Evolutionary conservation across 2,888 invertebrate species (phyloP), one percentile per base, ranked within the genome.

Genomic region (Baronia brevicornis): DNA sequence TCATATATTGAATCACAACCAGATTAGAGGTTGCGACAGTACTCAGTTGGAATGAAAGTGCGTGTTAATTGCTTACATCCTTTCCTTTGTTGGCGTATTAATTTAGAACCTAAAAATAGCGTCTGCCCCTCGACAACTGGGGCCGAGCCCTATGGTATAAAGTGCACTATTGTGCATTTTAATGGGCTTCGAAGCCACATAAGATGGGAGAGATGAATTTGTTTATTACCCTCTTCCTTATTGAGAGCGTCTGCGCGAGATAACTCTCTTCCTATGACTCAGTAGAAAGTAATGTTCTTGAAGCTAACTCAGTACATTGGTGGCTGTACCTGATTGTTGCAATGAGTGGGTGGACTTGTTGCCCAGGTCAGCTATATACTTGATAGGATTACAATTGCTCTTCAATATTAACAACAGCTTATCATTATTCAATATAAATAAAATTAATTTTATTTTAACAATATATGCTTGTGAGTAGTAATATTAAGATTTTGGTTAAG

Each of bases 161-260:
- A 80, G 75, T 78, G 77, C 79, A 82, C 74, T 72, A 80, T 82
- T 82, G 80, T 82, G 79, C 80, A 73, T 74, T 79, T 78, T 78
- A 82, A 80, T 77, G 66, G 67, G 54, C 71, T 51, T 57, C 60
- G 67, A 68, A 74, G 78, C 75, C 69, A 69, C 78, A 72, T 74
- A 78, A 80, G 82, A 79, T 72, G 74, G 65, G 67, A 74, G 80
- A 80, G 80, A 79, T 80, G 84, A 80, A 79, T 82, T 82, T 78
- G 79, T 82, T 84, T 82, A 84, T 84, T 84, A 71, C 78, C 73
- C 75, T 73, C 82, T 82, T 84, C 84, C 84, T 84, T 79, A 84
- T 84, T 82, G 84, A 80, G 79, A 79, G 61, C 78, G 82, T 80
- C 80, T 80, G 82, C 52, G 62, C 67, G 58, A 75, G 80, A 82